Evolutionary conservation across 2,888 invertebrate species (phyloP), one percentile per base, ranked within the genome.

Genomic region (Oscheius sp.): DNA sequence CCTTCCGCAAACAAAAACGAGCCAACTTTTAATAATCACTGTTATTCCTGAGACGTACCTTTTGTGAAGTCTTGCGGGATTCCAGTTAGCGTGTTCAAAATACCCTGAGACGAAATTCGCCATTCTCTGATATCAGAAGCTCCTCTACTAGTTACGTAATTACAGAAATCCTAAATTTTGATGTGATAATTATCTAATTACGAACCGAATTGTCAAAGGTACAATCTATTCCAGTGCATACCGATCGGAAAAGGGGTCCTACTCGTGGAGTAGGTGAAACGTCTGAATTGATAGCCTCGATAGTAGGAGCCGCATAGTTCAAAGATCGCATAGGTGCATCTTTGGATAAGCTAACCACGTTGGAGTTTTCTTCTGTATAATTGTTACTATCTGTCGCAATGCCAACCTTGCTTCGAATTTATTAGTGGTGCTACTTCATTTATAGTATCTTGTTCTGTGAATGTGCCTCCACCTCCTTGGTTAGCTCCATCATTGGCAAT

Each of bases 11-110:
- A 85, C 1, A 79, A 56, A 68, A 80, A 84, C 9, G 68, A 74
- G 1, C 84, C 85, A n/a, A 72, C 82, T 83, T 27, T 13, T 23
- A 21, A 58, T 25, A 45, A 55, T 77, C 0, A 46, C 29, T 27
- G 16, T 18, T n/a, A 9, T 58, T 5, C 41, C 25, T 45, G 41
- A 49, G n/a, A n/a, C n/a, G 13, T 45, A 79, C 79, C 53, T 73
- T 74, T 74, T 0, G 73, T 69, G 6, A 82, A 49, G 61, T 84
- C 84, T 2, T 77, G 45, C 0, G 83, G 80, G n/a, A 84, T 83
- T 9, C 85, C 85, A 7, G 85, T 85, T 35, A 84, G 52, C 1
- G 84, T 77, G 45, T 85, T 85, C 25, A 80, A 53, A 1, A 84
- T 81, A 52, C 79, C 77, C 27, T 72, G 41, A 68, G 76, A 72